phyloP scores from a whole-genome alignment of 2,797 vertebrate species.

The Lutjanus campechanus region DNA sequence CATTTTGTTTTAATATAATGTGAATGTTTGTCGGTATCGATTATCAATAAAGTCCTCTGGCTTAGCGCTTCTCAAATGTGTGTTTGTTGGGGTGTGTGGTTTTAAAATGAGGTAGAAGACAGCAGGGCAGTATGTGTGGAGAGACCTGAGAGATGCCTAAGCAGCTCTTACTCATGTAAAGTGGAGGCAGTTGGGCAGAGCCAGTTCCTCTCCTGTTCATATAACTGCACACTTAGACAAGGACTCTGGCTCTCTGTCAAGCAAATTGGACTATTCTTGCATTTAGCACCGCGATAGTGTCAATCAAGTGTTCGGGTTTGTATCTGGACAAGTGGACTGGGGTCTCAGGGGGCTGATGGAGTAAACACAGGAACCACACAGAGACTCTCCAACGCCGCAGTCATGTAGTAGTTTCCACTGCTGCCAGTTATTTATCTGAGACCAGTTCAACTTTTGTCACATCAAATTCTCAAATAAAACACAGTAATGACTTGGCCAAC shows the following conservation, averaged over 20 bases:
- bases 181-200: slow-evolving; percentile 77
- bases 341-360: slow-evolving; percentile 27
- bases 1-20: slow-evolving; percentile 36
- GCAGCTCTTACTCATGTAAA: slow-evolving; percentile 82
- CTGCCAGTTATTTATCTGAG: not conserved
- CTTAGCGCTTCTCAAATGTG: slow-evolving; percentile 11
- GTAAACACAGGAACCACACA: slow-evolving; percentile 26
- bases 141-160: slow-evolving; percentile 79
- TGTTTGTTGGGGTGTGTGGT: slow-evolving; percentile 26
- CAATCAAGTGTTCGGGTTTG: slow-evolving; percentile 66
- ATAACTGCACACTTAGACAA: slow-evolving; percentile 69
- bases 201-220: slow-evolving; percentile 55
- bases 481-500: slow-evolving; percentile 1
- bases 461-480: slow-evolving; percentile 4
- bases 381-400: not conserved
- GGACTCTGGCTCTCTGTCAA: slow-evolving; percentile 77
- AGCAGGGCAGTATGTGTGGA: slow-evolving; percentile 61
- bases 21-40: slow-evolving; percentile 17
- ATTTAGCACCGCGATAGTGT: slow-evolving; percentile 76
- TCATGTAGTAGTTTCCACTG: not conserved
- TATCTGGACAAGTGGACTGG: slow-evolving; percentile 51
- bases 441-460: not conserved
- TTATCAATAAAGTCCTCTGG: slow-evolving; percentile 47
- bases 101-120: slow-evolving; percentile 33
- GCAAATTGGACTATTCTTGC: slow-evolving; percentile 83